These are phyloP conservation scores for Drosophila melanogaster DNA, from an alignment of 1,140 invertebrate species.

Conservation along the genomic window DNA sequence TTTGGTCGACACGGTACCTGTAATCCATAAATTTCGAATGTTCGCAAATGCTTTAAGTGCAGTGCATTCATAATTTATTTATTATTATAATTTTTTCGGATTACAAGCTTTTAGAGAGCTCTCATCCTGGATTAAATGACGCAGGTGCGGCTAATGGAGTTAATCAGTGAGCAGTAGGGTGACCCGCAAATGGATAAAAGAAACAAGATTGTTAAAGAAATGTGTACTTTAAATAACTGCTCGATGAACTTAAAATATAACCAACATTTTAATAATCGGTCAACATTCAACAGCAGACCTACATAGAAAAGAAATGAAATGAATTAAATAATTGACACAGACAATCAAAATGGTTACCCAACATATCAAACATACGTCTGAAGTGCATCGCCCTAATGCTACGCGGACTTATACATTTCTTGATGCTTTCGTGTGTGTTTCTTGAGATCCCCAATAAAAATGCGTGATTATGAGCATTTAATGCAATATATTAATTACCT, in stretches of 20 bases:
- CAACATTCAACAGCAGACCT: no score
- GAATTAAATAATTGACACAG: not conserved
- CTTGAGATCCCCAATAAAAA: constrained; percentile 57
- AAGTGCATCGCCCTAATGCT: constrained; percentile 51
- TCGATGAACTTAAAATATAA: no score
- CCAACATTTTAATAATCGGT: no score
- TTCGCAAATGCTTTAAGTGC: constrained; percentile 9
- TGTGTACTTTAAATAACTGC: no score
- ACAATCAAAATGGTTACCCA: not conserved
- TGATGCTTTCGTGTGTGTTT: constrained; percentile 23
- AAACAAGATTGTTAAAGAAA: no score
- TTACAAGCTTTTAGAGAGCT: constrained; percentile 27
- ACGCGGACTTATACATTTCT: constrained; percentile 4
- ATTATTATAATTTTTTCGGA: constrained; percentile 12
- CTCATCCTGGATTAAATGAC: constrained; percentile 5
- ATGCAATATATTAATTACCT: constrained; percentile 78
- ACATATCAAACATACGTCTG: not conserved
- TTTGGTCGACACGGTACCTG: constrained; percentile 23
- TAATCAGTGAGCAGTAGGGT: constrained; percentile 30
- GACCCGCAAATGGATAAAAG: not conserved
- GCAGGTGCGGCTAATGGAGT: constrained; percentile 29
- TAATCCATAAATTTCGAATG: constrained; percentile 14
- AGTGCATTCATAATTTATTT: constrained; percentile 24
- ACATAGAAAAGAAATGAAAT: not conserved
- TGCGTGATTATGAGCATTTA: constrained; percentile 65